These are phyloP conservation scores for Catharus bicknelli DNA, from an alignment of 2,113 vertebrate genomes.

Conservation along the genomic window DNA sequence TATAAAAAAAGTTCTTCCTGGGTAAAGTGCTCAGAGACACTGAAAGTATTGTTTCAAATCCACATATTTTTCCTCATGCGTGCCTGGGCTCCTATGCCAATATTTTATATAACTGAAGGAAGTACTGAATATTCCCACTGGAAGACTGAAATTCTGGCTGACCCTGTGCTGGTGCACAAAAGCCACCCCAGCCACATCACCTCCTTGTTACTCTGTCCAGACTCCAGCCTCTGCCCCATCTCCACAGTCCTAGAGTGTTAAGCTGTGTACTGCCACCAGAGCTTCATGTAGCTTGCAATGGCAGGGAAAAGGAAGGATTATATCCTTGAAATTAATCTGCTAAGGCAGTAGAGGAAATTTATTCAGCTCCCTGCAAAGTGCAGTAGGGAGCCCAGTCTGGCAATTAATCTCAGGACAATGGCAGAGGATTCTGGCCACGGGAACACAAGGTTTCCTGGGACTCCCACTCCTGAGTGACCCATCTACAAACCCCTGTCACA, in stretches of 20 bases:
- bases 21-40: slow-evolving; percentile 57
- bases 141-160: slow-evolving; percentile 28
- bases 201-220: neutral
- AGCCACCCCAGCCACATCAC: slow-evolving; percentile 23
- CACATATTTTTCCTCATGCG: slow-evolving; percentile 55
- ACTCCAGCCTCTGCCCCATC: neutral
- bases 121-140: slow-evolving; percentile 38
- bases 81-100: slow-evolving; percentile 46
- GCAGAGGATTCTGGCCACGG: neutral
- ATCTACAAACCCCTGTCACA: slow-evolving; percentile 22
- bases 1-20: slow-evolving; percentile 65
- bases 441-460: slow-evolving; percentile 1
- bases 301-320: slow-evolving; percentile 6
- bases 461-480: neutral
- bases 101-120: slow-evolving; percentile 61
- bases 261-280: neutral
- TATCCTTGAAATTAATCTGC: neutral
- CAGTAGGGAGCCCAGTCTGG: neutral
- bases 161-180: slow-evolving; percentile 29
- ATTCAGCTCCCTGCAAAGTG: neutral
- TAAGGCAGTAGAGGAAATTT: neutral
- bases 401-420: neutral
- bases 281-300: neutral
- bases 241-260: neutral
- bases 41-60: slow-evolving; percentile 59